phyloP scores from a whole-genome alignment of 2,113 vertebrate species.

The Nibea coibor region DNA sequence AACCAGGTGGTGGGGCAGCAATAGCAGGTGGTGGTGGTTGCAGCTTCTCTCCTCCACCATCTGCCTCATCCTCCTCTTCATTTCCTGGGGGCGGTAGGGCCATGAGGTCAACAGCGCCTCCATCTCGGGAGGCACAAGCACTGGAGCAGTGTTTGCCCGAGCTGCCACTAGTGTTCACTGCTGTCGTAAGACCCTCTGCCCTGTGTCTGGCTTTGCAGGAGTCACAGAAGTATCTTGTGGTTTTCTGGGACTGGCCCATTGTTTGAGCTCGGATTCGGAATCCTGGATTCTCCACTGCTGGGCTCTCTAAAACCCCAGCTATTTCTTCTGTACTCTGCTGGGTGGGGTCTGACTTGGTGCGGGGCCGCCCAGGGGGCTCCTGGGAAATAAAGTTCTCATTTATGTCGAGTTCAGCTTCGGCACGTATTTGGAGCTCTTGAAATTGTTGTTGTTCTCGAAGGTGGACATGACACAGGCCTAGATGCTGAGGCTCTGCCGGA shows the following conservation, averaged over 20 bases:
- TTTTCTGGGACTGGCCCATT: slow-evolving; percentile 86
- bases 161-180: slow-evolving; percentile 67
- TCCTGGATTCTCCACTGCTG: slow-evolving; percentile 78
- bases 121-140: slow-evolving; percentile 87
- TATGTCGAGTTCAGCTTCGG: slow-evolving; percentile 88
- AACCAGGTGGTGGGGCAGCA: slow-evolving; percentile 95
- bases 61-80: slow-evolving; percentile 86
- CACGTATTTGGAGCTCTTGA: slow-evolving; percentile 80
- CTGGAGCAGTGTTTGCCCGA: slow-evolving; percentile 80
- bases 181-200: slow-evolving; percentile 75
- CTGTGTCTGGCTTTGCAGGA: slow-evolving; percentile 93
- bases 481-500: slow-evolving; percentile 89
- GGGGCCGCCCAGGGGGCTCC: slow-evolving; percentile 86
- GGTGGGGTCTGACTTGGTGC: slow-evolving; percentile 97
- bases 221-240: slow-evolving; percentile 90
- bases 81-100: slow-evolving; percentile 94
- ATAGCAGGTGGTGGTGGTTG: slow-evolving; percentile 90
- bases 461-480: slow-evolving; percentile 96
- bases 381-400: slow-evolving; percentile 96
- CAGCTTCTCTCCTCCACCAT: slow-evolving; percentile 80
- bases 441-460: slow-evolving; percentile 94
- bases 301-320: slow-evolving; percentile 75
- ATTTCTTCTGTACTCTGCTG: slow-evolving; percentile 91
- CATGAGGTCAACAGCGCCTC: slow-evolving; percentile 92
- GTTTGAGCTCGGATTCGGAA: slow-evolving; percentile 91